Evolutionary conservation across 2,797 vertebrate species (phyloP).

Genomic region (Propithecus perrieri): DNA sequence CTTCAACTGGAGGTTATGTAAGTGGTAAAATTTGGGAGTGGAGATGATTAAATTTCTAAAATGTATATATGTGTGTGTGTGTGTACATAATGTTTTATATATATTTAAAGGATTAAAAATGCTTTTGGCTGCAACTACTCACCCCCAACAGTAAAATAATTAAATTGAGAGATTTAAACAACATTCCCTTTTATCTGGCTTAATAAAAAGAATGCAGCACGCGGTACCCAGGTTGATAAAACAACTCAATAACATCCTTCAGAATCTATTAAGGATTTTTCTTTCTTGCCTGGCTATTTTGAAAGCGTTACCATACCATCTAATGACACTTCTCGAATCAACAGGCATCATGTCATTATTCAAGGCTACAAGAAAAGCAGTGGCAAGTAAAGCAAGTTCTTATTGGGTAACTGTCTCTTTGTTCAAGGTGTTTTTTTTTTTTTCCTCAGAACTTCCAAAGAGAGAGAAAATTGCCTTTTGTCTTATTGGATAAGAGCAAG

Average conservation of each 20-base stretch:
- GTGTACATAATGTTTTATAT: neutral
- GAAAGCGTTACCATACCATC: neutral
- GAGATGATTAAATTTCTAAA: neutral
- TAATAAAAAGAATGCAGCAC: neutral
- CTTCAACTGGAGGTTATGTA: neutral
- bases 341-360: neutral
- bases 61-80: neutral
- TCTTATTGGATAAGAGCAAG: neutral
- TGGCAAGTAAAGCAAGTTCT: neutral
- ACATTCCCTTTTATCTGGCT: neutral
- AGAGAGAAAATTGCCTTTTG: neutral
- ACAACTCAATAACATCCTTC: neutral
- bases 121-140: neutral
- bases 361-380: neutral
- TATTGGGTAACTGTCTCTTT: neutral
- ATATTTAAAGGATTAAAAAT: neutral
- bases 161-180: neutral
- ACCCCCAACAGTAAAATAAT: neutral
- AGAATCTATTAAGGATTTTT: neutral
- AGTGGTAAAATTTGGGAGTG: neutral
- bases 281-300: neutral
- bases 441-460: neutral
- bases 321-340: neutral
- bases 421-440: neutral
- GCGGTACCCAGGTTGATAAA: neutral